A percentile compares a stretch with the other conserved stretches of the same genome.
These are phyloP conservation scores for Hemibates koningsi DNA, from an alignment of 2,113 vertebrate genomes.

Conservation along the genomic window DNA sequence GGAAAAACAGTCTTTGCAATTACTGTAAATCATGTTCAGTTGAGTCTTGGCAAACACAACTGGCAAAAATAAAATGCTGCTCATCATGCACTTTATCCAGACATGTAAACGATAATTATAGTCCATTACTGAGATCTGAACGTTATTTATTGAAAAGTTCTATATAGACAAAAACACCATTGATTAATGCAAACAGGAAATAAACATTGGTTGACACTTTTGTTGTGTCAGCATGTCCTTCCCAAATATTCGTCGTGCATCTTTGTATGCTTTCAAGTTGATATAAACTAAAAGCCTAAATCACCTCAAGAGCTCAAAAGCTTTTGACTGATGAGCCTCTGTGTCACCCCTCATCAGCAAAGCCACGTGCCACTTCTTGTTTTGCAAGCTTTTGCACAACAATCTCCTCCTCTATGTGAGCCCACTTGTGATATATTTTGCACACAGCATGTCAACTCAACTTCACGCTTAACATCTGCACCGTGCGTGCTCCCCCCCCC, in stretches of 20 bases:
- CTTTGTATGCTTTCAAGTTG: slow-evolving; percentile 12
- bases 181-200: neutral
- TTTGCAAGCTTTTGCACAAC: neutral
- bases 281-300: slow-evolving; percentile 25
- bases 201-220: neutral
- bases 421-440: slow-evolving; percentile 24
- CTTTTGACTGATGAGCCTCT: slow-evolving; percentile 38
- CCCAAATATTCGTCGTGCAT: neutral
- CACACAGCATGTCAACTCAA: slow-evolving; percentile 19
- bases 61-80: neutral
- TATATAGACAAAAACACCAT: neutral
- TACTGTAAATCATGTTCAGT: neutral
- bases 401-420: neutral
- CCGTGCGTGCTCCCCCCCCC: neutral
- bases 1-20: neutral
- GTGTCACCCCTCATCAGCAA: slow-evolving; percentile 29
- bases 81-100: neutral
- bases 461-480: slow-evolving; percentile 56
- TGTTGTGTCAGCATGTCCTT: neutral
- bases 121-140: neutral
- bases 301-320: slow-evolving; percentile 7
- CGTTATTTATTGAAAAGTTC: neutral
- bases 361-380: slow-evolving; percentile 7
- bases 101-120: neutral
- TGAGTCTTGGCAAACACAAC: neutral